Percentiles rank a stretch among this genome's conserved stretches.
Conservation (phyloP, 2,113 vertebrate genomes). For the Lasiurus borealis region DNA sequence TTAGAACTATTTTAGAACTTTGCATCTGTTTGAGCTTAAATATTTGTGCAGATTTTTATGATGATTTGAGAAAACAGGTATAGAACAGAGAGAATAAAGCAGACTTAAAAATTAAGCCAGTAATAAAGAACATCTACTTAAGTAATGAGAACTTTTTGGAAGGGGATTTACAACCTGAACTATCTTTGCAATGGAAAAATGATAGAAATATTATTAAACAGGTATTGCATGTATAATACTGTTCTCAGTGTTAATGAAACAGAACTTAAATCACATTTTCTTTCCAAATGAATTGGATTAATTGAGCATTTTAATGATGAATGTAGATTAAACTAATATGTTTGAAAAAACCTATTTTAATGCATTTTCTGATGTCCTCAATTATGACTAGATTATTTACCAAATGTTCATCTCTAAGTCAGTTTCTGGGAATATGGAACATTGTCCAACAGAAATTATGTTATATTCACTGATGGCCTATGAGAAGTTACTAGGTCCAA, state of each 20-base stretch:
- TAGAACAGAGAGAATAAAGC: neutral
- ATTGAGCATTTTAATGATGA: conserved; percentile 3
- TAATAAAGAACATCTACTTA: conserved; percentile 45
- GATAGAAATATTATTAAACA: conserved; percentile 15
- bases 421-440: neutral
- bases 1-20: neutral
- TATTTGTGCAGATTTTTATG: neutral
- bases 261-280: neutral
- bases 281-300: neutral
- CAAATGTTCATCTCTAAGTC: neutral
- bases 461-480: neutral
- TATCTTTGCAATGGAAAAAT: conserved; percentile 48
- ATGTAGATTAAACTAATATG: neutral
- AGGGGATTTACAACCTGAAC: neutral
- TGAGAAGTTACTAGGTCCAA: neutral
- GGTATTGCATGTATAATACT: neutral
- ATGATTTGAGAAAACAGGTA: neutral
- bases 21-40: neutral
- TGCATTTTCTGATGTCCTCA: neutral
- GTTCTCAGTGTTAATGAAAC: neutral
- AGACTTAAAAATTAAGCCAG: conserved; percentile 4
- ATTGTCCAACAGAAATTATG: conserved; percentile 32
- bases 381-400: neutral
- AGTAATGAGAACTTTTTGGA: neutral
- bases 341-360: neutral